Base-by-base conservation (phyloP, 2,888 invertebrate species). In the Synergus laeviventris region DNA sequence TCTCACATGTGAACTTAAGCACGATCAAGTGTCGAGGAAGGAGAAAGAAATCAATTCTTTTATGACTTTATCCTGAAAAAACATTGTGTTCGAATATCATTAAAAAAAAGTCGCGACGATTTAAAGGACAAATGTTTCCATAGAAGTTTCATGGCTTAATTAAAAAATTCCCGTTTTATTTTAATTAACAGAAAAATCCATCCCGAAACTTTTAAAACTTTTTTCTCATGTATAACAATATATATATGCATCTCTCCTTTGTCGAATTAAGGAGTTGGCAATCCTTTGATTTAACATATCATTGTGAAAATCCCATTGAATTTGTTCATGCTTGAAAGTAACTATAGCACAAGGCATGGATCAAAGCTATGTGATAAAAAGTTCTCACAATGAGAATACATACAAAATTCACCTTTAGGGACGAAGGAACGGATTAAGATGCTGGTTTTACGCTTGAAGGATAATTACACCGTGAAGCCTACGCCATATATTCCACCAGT, bases 21-120 rank as follows among this genome's bases (percentile, higher is more conserved):
- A 42, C 78, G 75, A 74, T 75, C 73, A 64, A 60, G 75, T 56
- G 75, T 36, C 62, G 24, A 24, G 49, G 49, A 56, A 45, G 36
- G 70, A 18, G 38, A 75, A n/a, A 70, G 49, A 70, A 70, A 70
- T 70, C 49, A 31, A 70, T 49, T 70, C 3, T 11, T 70, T 11
- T n/a, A 64, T 21, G 5, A 64, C 12, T 59, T 59, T 59, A 11
- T 59, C 5, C 12, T 59, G 1, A 24, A 59, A 24, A 21, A 59
- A 59, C 54, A 54, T 54, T 54, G 2, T 54, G 54, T 18, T 18
- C 18, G 9, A 54, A 54, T 54, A 18, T 54, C 9, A 18, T 49
- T 49, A n/a, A 49, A 49, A 49, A 14, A 16, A 45, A 45, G 54
- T 18, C 18, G 54, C 11, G n/a, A n/a, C n/a, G n/a, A n/a, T 39